Evolutionary conservation across 2,797 vertebrate species (phyloP), one percentile per base, ranked within the genome.

Genomic region (Rhynchotus rufescens): DNA sequence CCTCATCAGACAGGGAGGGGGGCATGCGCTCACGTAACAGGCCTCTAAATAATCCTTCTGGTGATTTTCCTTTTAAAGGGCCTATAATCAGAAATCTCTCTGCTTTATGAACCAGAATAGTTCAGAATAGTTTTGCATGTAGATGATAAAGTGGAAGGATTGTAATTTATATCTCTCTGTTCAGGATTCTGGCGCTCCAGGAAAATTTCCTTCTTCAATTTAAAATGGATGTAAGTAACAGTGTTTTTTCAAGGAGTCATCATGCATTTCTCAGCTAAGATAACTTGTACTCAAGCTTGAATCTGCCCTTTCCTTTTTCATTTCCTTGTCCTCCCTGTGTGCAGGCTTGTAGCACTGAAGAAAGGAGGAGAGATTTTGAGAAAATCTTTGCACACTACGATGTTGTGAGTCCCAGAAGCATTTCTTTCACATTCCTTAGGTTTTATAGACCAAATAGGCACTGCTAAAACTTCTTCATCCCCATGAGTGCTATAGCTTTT

Each of bases 171-270:
- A 73, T 95, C 76, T 95, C 54, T 89, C 52, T 12, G 12, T 85
- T 95, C 80, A 99, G 99, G 97, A 99, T 99, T 94, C 96, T 99
- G 97, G 98, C 98, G 4, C 97, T 99, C 59, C 98, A 99, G 81
- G 99, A 99, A 95, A 99, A 99, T 96, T 99, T 99, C 91, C 98
- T 99, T 94, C 98, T 99, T 62, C 99, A 99, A 74, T 99, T 99
- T 96, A 97, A 98, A 87, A 98, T 99, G 97, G 98, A 99, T 96
- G 99, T 99, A 96, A 98, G 99, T 98, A 88, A 52, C 19, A 15
- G 30, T 77, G 4, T 52, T 81, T 66, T 80, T 67, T 72, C 20
- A 56, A 60, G 22, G 47, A 30, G 28, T 44, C 8, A 26, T 44
- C 28, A 25, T 8, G 0, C 68, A 15, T 78, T 10, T 21, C 76